Conservation (phyloP, 2,113 vertebrate species). For the Pipa parva region DNA sequence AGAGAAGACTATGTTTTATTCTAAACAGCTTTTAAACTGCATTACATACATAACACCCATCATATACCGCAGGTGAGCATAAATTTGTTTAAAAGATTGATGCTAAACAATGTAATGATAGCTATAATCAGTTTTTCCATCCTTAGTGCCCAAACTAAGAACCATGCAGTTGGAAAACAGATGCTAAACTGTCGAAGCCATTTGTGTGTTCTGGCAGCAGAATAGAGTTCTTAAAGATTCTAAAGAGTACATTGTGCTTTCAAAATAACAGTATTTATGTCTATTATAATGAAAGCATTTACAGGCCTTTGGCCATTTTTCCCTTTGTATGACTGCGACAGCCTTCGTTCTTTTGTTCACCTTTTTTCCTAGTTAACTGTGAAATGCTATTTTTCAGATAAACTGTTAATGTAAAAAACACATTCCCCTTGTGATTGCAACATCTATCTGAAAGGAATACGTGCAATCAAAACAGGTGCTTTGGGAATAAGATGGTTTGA, state of each 20-base stretch:
- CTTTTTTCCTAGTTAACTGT: not conserved
- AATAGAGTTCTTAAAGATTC: conserved; percentile 4
- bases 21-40: not conserved
- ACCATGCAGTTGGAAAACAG: conserved; percentile 30
- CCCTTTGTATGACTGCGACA: not conserved
- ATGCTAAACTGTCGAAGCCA: conserved; percentile 28
- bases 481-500: too few relatives aligned
- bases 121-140: conserved; percentile 33
- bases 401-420: too few relatives aligned
- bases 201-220: conserved; percentile 13
- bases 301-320: not conserved
- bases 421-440: too few relatives aligned
- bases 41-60: not conserved
- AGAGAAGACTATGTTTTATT: not conserved
- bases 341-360: not conserved
- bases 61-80: not conserved
- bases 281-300: not conserved
- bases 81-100: not conserved
- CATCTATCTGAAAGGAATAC: too few relatives aligned
- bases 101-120: conserved; percentile 9
- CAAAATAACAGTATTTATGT: conserved; percentile 7
- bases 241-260: not conserved
- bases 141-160: conserved; percentile 7
- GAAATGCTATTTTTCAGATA: too few relatives aligned
- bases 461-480: too few relatives aligned